Evolutionary conservation across 2,113 vertebrate species (phyloP).

Genomic region (Sapajus apella): DNA sequence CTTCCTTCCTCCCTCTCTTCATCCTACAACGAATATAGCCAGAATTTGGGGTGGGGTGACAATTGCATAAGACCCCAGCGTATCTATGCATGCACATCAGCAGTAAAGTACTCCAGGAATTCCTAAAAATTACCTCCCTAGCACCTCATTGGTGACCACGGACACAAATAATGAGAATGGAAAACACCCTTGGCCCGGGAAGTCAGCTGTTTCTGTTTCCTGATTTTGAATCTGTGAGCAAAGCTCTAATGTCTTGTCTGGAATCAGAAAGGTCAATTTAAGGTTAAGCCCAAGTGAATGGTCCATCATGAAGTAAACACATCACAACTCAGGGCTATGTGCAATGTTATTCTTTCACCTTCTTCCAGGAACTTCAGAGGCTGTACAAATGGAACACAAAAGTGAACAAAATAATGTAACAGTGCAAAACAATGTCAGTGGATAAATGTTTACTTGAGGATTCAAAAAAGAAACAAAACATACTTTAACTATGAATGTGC

Average conservation of each 20-base stretch:
- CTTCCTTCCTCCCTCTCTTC: neutral
- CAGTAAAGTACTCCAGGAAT: conserved; percentile 26
- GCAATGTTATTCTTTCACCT: conserved; percentile 69
- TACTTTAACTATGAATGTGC: neutral
- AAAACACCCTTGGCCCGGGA: neutral
- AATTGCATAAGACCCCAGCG: neutral
- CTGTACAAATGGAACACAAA: conserved; percentile 36
- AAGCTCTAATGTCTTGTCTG: conserved; percentile 76
- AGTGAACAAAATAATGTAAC: conserved; percentile 12
- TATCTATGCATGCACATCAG: neutral
- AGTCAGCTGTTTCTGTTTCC: conserved; percentile 63
- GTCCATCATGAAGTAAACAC: conserved; percentile 82
- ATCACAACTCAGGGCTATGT: conserved; percentile 67
- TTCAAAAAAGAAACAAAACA: conserved; percentile 36
- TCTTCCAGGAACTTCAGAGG: conserved; percentile 63
- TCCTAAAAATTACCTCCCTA: conserved; percentile 37
- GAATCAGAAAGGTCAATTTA: conserved; percentile 83
- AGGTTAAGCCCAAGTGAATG: conserved; percentile 83
- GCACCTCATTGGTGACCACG: neutral
- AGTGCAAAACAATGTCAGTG: neutral
- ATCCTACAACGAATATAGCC: neutral
- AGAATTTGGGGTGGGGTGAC: neutral
- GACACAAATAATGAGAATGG: conserved; percentile 24
- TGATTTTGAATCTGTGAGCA: conserved; percentile 67
- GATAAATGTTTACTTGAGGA: neutral